These are phyloP conservation scores for Pseudomyrmex sp. DNA, from an alignment of 1,140 invertebrate species.

Conservation along the genomic window DNA sequence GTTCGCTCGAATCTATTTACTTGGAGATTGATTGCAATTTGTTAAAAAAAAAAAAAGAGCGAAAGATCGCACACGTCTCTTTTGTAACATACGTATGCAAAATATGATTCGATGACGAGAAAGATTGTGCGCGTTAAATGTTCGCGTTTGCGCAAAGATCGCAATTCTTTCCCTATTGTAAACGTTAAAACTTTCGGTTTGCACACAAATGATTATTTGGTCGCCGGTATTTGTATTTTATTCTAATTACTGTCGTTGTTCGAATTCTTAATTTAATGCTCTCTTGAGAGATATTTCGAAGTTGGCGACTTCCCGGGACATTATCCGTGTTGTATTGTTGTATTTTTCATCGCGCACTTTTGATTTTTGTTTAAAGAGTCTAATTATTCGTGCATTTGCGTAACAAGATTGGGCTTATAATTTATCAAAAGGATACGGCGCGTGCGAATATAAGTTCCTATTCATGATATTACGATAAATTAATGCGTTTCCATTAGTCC, in stretches of 20 bases:
- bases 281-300: background rate
- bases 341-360: background rate
- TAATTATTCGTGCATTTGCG: constrained; percentile 14
- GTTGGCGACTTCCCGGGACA: background rate
- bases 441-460: constrained; percentile 13
- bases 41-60: background rate
- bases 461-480: constrained; percentile 49
- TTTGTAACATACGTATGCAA: constrained; percentile 30
- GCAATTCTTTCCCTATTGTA: no score
- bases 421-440: constrained; percentile 15
- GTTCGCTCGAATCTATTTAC: constrained; percentile 53
- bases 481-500: constrained; percentile 54
- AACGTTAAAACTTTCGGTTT: background rate
- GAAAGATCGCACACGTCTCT: background rate
- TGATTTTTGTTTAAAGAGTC: constrained; percentile 5
- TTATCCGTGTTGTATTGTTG: constrained; percentile 1
- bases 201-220: background rate
- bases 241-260: no score
- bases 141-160: constrained; percentile 17
- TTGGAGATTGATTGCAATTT: constrained; percentile 49
- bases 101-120: constrained; percentile 8
- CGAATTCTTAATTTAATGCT: background rate
- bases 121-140: background rate
- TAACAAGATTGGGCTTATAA: constrained; percentile 22
- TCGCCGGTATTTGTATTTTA: background rate